A percentile compares a stretch with the other conserved stretches of the same genome.
These are phyloP conservation scores for Muscicapa comitata DNA, from an alignment of 2,797 vertebrate species.

Conservation along the genomic window DNA sequence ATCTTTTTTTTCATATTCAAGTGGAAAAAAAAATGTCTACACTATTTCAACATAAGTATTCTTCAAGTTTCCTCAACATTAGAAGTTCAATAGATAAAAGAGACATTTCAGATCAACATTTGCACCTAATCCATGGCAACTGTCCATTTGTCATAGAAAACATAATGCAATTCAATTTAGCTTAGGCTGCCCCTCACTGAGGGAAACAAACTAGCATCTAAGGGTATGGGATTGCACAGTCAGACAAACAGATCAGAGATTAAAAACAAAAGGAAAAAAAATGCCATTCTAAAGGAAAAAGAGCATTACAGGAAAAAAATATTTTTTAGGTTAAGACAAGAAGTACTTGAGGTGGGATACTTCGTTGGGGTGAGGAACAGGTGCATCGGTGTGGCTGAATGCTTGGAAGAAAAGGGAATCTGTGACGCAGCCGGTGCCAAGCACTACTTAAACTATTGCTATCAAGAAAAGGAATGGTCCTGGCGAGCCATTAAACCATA, in stretches of 20 bases:
- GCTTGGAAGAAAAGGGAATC: neutral
- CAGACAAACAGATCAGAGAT: neutral
- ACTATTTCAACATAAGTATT: accelerated
- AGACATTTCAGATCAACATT: neutral
- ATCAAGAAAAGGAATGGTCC: neutral
- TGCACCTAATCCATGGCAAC: neutral
- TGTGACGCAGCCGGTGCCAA: neutral
- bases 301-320: neutral
- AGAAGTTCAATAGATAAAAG: neutral
- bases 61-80: neutral
- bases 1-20: neutral
- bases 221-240: neutral
- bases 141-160: neutral
- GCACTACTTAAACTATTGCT: neutral
- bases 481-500: neutral
- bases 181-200: neutral
- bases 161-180: neutral
- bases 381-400: neutral
- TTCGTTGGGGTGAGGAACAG: neutral
- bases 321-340: neutral
- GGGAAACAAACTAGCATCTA: neutral
- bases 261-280: neutral
- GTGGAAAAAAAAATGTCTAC: neutral
- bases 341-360: neutral
- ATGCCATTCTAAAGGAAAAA: neutral